Evolutionary conservation across 2,888 invertebrate species (phyloP), one percentile per base, ranked within the genome.

Genomic region (Caenorhabditis angaria): DNA sequence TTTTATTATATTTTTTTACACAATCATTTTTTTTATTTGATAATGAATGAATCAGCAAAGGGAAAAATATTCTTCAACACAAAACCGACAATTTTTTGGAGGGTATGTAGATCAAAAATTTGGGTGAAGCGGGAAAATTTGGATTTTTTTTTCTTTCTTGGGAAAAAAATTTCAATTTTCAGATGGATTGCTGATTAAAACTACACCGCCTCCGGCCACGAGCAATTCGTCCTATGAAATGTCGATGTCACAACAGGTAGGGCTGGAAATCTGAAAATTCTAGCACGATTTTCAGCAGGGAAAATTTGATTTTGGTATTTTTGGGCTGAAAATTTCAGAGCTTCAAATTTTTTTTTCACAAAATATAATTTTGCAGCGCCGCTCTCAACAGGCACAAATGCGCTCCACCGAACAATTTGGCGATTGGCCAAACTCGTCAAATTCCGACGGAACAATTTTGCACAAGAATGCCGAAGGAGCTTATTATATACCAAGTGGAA

Each of bases 401-500:
- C 56, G 29, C 28, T 24, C 24, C 8, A 14, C 56, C 56, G 20
- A 29, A 22, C 66, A 59, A 5, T 67, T 61, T 29, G 65, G 65
- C 8, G 63, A 58, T 61, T 70, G 35, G 58, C 63, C 55, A 25
- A 68, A 56, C 53, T 54, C 53, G 58, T 61, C 55, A 25, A 68
- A 56, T 58, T 54, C 53, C 4, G 58, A 35, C 18, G 58, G 58
- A n/a, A 18, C 41, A 3, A 24, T 82, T 10, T 64, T 82, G 20
- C 80, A 80, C 64, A 82, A 82, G 50, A 82, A 80, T 51, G 71
- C 77, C 24, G 82, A 80, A 18, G 82, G 82, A 20, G 68, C 77
- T 10, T 80, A 80, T 63, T 82, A 76, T 60, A 78, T 82, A 59
- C 82, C 82, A 0, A 62, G 76, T 54, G 78, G 78, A 53, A 73